A percentile compares a stretch with the other conserved stretches of the same genome.
phyloP scores from a whole-genome alignment of 53 echinoderm and acorn worm genomes.

The Paelopatides confundens region DNA sequence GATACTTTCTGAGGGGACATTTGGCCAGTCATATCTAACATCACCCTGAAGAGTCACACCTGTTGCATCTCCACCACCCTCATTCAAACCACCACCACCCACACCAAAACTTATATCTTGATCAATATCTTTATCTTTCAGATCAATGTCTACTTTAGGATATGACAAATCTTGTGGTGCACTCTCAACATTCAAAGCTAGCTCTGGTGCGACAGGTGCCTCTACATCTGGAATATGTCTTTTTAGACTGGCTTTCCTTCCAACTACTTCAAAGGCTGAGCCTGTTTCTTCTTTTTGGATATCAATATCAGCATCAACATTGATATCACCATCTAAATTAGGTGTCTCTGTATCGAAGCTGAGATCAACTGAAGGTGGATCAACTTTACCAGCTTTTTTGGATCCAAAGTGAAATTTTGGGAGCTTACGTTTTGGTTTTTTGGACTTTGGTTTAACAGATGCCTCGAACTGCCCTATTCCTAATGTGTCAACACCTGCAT shows the following conservation, averaged over 20 bases:
- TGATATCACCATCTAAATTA: not conserved
- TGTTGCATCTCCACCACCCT: not conserved
- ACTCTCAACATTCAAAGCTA: constrained; percentile 19
- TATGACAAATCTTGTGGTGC: not conserved
- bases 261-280: not conserved
- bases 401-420: constrained; percentile 21
- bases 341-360: not conserved
- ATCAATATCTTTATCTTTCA: not conserved
- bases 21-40: not conserved
- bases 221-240: not conserved
- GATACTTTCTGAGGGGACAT: not conserved
- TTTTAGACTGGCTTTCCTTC: constrained; percentile 37
- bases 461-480: not conserved
- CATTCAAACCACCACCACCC: not conserved
- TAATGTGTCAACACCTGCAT: not conserved
- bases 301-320: not conserved
- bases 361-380: not conserved
- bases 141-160: not conserved
- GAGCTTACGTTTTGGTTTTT: constrained; percentile 4
- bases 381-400: constrained; percentile 1
- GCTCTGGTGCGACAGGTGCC: not conserved
- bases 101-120: not conserved
- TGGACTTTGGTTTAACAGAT: not conserved
- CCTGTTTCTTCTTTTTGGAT: not conserved
- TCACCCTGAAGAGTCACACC: not conserved